These are phyloP conservation scores for Danio rerio DNA, from an alignment of 2,113 vertebrate genomes.

Conservation along the genomic window DNA sequence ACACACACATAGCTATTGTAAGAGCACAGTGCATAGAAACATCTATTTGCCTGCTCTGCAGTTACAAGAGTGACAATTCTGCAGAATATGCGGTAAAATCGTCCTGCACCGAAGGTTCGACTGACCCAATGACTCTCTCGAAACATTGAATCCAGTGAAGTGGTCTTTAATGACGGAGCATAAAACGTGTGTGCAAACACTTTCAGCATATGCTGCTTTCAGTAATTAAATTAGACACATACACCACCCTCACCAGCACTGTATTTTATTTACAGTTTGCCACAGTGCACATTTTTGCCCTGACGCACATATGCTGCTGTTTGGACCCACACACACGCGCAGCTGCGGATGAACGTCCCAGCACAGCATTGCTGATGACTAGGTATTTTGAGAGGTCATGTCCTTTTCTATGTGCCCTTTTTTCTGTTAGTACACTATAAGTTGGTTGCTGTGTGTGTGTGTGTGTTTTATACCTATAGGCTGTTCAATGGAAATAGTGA, in stretches of 20 bases:
- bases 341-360: slow-evolving; percentile 30
- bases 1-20: slow-evolving; percentile 21
- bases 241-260: neutral
- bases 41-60: neutral
- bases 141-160: neutral
- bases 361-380: slow-evolving; percentile 60
- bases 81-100: neutral
- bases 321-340: slow-evolving; percentile 20
- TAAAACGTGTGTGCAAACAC: neutral
- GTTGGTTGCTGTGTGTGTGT: slow-evolving; percentile 44
- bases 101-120: neutral
- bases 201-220: slow-evolving; percentile 27
- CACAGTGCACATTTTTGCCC: slow-evolving; percentile 6
- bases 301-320: neutral
- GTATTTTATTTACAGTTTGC: slow-evolving; percentile 8
- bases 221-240: slow-evolving; percentile 27
- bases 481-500: neutral
- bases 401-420: slow-evolving; percentile 62
- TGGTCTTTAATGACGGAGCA: neutral
- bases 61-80: neutral
- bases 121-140: neutral
- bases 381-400: slow-evolving; percentile 66
- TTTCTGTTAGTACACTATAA: slow-evolving; percentile 71
- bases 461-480: slow-evolving; percentile 62
- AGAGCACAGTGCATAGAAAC: neutral